Percentiles rank a stretch among this genome's conserved stretches.
phyloP scores from a whole-genome alignment of 2,113 vertebrate genomes.

The Sardina pilchardus region DNA sequence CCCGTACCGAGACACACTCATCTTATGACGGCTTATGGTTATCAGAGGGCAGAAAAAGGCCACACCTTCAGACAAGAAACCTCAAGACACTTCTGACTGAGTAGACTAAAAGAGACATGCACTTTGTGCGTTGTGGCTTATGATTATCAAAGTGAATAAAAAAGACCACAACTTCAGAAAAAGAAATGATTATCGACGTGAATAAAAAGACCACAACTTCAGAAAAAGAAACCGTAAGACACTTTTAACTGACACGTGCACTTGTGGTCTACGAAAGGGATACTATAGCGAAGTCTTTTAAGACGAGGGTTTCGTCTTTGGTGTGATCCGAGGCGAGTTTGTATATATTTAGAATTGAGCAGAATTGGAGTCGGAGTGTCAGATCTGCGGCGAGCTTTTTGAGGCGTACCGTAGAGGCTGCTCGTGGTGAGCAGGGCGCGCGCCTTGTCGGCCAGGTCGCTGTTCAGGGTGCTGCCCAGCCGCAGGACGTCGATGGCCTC shows the following conservation, averaged over 20 bases:
- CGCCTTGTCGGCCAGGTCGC: conserved; percentile 97
- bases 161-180: too few relatives aligned
- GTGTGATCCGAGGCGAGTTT: background rate
- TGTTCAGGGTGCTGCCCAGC: conserved; percentile 96
- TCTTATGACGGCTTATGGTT: background rate
- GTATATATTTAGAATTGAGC: too few relatives aligned
- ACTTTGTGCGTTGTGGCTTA: background rate
- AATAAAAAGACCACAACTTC: too few relatives aligned
- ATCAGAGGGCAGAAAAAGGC: background rate
- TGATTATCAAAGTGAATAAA: too few relatives aligned
- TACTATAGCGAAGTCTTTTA: background rate
- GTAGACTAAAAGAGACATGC: background rate
- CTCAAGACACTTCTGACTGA: background rate
- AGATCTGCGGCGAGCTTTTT: too few relatives aligned
- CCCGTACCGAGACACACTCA: background rate
- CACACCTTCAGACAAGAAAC: background rate
- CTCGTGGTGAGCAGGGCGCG: conserved; percentile 95
- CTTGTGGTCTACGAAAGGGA: background rate
- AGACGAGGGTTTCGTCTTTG: background rate
- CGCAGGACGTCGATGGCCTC: conserved; percentile 97
- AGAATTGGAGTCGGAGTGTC: too few relatives aligned
- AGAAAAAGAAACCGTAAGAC: too few relatives aligned
- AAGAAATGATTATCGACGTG: too few relatives aligned
- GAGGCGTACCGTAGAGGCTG: conserved; percentile 90
- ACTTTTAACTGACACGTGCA: background rate